These are phyloP conservation scores for Noctua comes DNA, from an alignment of 2,888 invertebrate species.

Conservation along the genomic window DNA sequence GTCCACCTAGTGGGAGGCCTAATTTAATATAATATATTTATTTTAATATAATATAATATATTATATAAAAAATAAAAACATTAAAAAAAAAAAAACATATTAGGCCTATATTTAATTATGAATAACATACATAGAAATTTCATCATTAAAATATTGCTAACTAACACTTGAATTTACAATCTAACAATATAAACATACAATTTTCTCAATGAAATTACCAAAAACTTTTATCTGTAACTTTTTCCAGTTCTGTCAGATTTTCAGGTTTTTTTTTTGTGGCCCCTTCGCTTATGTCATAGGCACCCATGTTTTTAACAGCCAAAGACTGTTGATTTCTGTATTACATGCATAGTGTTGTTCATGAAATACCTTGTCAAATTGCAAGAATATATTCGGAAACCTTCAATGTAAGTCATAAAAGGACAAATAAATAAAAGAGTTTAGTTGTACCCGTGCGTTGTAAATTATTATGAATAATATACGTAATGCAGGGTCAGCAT, in stretches of 20 bases:
- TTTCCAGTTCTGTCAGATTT: background rate
- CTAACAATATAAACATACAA: background rate
- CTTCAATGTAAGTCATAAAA: slow-evolving; percentile 20
- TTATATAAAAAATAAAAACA: too few species aligned
- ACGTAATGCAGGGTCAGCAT: slow-evolving; percentile 10
- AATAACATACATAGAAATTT: background rate
- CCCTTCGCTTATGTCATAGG: slow-evolving; percentile 11
- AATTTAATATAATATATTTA: too few species aligned
- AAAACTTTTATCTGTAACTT: background rate
- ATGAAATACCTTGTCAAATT: background rate
- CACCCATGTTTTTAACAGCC: background rate
- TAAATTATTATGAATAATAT: background rate
- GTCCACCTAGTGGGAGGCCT: too few species aligned
- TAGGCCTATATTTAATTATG: background rate
- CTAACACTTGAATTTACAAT: background rate
- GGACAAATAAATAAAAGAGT: slow-evolving; percentile 24
- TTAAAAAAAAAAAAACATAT: too few species aligned
- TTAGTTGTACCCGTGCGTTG: background rate
- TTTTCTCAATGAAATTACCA: background rate
- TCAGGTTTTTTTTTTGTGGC: background rate
- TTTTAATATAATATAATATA: too few species aligned
- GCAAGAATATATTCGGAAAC: background rate
- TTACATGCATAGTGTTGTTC: background rate
- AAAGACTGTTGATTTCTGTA: background rate
- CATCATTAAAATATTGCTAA: background rate